Percentiles rank a stretch among this genome's conserved stretches.
phyloP scores from a whole-genome alignment of 2,888 invertebrate genomes.

The Idaea aversata region DNA sequence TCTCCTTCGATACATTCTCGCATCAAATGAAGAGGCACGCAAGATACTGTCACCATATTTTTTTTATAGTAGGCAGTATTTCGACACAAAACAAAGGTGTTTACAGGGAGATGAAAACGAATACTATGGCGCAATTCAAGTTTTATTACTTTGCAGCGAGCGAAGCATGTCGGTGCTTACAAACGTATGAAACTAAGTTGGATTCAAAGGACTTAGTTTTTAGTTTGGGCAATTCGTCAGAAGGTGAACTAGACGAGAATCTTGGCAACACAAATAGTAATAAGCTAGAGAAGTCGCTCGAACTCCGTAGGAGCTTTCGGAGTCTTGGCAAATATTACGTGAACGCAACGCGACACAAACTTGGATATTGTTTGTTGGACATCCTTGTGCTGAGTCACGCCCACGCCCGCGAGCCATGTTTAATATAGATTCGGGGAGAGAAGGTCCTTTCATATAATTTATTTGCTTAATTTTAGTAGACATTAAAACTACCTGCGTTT shows the following conservation, averaged over 20 bases:
- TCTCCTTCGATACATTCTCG: slow-evolving; percentile 36
- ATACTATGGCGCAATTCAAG: not conserved
- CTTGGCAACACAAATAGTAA: slow-evolving; percentile 72
- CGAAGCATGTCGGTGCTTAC: not conserved
- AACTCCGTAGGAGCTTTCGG: slow-evolving; percentile 55
- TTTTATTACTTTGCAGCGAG: not conserved
- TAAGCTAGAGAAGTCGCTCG: slow-evolving; percentile 64
- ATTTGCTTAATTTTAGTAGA: not conserved
- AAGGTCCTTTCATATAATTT: not conserved
- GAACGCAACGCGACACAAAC: slow-evolving; percentile 62
- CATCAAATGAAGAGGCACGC: slow-evolving; percentile 30
- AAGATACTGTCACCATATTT: slow-evolving; percentile 24
- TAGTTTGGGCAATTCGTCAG: slow-evolving; percentile 36
- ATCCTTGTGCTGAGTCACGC: slow-evolving; percentile 43
- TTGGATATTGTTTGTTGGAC: slow-evolving; percentile 69
- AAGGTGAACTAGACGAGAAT: slow-evolving; percentile 44
- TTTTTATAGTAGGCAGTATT: slow-evolving; percentile 22
- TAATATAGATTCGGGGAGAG: not conserved
- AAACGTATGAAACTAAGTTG: slow-evolving; percentile 21
- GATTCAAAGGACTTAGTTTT: slow-evolving; percentile 25
- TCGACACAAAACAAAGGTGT: slow-evolving; percentile 1
- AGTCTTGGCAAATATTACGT: slow-evolving; percentile 65
- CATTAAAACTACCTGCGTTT: not conserved
- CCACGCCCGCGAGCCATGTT: not conserved
- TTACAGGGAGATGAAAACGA: not conserved